These are phyloP conservation scores for Dendrolimus kikuchii DNA, from an alignment of 1,140 invertebrate species.

Conservation along the genomic window DNA sequence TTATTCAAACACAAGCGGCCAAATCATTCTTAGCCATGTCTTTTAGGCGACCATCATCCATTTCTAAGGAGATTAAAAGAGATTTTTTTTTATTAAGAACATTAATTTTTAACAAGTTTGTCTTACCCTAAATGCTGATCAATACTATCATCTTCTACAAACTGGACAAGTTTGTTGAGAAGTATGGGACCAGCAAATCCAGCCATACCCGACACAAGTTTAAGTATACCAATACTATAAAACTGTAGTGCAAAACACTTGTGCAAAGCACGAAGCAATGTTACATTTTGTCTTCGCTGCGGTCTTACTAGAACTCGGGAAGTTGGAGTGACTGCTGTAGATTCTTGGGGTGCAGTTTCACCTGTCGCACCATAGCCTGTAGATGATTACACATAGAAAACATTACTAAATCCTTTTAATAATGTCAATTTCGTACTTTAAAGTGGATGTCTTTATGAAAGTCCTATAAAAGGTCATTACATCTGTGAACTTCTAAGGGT, in stretches of 20 bases:
- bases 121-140: slow-evolving; percentile 75
- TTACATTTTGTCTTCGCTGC: slow-evolving; percentile 68
- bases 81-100: too few species aligned
- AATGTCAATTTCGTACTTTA: too few species aligned
- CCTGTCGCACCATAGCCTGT: slow-evolving; percentile 54
- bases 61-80: too few species aligned
- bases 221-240: slow-evolving; percentile 90
- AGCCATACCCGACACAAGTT: slow-evolving; percentile 86
- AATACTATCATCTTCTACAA: slow-evolving; percentile 83
- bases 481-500: too few species aligned
- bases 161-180: slow-evolving; percentile 86
- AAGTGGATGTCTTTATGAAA: too few species aligned
- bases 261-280: slow-evolving; percentile 84
- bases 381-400: slow-evolving; percentile 8
- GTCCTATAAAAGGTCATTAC: too few species aligned
- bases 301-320: slow-evolving; percentile 43
- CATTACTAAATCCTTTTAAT: too few species aligned
- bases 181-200: slow-evolving; percentile 93
- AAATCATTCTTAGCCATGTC: too few species aligned
- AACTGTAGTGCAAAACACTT: slow-evolving; percentile 90
- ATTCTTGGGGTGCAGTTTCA: slow-evolving; percentile 35
- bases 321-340: slow-evolving; percentile 51
- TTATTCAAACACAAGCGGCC: too few species aligned
- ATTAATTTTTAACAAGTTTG: not conserved
- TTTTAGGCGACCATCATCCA: too few species aligned